These are phyloP conservation scores for Myiagra hebetior DNA, from an alignment of 2,113 vertebrate species.

Conservation along the genomic window DNA sequence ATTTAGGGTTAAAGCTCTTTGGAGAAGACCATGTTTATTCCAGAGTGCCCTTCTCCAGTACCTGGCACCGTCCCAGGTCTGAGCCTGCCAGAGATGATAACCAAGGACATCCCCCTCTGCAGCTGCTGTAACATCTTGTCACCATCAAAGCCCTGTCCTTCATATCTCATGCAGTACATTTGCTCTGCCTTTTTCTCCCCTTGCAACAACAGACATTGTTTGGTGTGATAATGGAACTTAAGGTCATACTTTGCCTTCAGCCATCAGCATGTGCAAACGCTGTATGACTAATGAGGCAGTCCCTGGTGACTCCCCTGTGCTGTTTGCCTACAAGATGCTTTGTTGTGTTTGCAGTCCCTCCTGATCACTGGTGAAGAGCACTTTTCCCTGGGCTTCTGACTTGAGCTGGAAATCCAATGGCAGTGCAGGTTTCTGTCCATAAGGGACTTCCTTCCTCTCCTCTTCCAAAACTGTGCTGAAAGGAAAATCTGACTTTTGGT, in stretches of 20 bases:
- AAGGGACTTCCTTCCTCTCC: not conserved
- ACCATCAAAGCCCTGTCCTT: not conserved
- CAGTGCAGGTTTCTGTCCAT: not conserved
- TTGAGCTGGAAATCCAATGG: not conserved
- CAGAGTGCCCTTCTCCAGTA: not conserved
- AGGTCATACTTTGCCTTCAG: conserved; percentile 66
- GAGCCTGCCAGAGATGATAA: not conserved
- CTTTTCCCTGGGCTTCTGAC: not conserved
- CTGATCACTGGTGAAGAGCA: conserved; percentile 32
- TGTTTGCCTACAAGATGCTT: conserved; percentile 7
- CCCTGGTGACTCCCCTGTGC: not conserved
- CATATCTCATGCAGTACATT: not conserved
- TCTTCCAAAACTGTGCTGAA: conserved; percentile 9
- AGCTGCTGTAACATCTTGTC: not conserved
- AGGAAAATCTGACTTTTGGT: conserved; percentile 12
- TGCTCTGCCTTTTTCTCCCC: not conserved
- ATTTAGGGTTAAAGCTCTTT: not conserved
- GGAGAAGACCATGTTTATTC: not conserved
- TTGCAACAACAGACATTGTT: not conserved
- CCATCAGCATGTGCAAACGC: conserved; percentile 35
- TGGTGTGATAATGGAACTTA: conserved; percentile 59
- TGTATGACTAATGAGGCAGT: conserved; percentile 55
- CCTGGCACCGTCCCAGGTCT: not conserved
- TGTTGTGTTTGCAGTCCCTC: conserved; percentile 16
- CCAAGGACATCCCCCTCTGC: not conserved